Evolutionary conservation across 2,113 vertebrate species (phyloP).

Genomic region (Callipepla californica): DNA sequence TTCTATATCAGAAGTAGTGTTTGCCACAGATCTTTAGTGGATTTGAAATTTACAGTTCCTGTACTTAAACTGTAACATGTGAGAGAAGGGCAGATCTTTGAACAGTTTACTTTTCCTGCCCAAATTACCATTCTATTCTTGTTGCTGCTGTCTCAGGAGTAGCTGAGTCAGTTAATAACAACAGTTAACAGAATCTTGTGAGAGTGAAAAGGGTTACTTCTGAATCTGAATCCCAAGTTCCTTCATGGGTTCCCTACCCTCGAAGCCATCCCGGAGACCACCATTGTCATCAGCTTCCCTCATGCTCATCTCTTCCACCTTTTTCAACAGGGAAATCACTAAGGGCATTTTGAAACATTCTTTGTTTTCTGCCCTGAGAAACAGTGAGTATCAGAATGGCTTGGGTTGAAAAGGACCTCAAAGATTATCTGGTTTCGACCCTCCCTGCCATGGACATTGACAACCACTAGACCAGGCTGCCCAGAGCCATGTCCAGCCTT

Average conservation of each 20-base stretch:
- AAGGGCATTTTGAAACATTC: background rate
- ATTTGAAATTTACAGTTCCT: background rate
- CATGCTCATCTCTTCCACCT: background rate
- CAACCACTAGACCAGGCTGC: too few relatives aligned
- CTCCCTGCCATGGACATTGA: too few relatives aligned
- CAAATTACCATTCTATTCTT: background rate
- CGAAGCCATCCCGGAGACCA: background rate
- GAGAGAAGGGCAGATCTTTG: background rate
- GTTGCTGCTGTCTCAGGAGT: background rate
- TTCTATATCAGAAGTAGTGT: background rate
- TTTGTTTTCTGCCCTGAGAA: background rate
- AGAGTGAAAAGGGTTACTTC: background rate
- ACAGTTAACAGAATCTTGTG: background rate
- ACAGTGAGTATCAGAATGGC: too few relatives aligned
- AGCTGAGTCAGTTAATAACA: background rate
- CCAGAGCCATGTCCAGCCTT: too few relatives aligned
- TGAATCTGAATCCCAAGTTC: background rate
- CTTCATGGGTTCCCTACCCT: background rate
- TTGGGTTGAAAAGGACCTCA: too few relatives aligned
- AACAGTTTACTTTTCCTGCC: background rate
- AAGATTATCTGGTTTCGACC: too few relatives aligned
- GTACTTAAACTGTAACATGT: background rate
- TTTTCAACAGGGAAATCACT: background rate
- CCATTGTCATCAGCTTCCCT: background rate
- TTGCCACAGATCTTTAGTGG: background rate